phyloP scores from a whole-genome alignment of 1,140 invertebrate species.

The Asobara japonica region DNA sequence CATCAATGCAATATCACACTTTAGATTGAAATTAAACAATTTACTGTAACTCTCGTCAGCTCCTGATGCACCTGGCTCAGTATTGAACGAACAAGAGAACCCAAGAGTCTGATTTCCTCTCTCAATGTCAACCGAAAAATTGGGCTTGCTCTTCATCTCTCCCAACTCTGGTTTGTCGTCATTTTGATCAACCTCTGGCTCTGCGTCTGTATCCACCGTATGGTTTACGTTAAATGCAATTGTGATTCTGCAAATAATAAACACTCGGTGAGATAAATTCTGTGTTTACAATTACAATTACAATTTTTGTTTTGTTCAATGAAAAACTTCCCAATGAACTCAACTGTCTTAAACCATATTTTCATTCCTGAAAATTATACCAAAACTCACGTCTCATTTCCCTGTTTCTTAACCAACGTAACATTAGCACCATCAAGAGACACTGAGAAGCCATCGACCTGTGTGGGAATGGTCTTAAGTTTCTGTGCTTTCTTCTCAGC shows the following conservation, averaged over 20 bases:
- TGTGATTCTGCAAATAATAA: conserved; percentile 71
- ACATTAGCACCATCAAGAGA: conserved; percentile 82
- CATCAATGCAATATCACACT: too few relatives aligned
- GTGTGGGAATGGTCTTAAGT: conserved; percentile 76
- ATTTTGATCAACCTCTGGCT: conserved; percentile 72
- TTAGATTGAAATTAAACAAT: too few relatives aligned
- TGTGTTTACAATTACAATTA: too few relatives aligned
- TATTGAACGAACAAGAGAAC: conserved; percentile 84
- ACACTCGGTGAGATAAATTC: too few relatives aligned
- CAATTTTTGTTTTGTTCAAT: conserved; percentile 4
- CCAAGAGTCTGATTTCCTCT: conserved; percentile 79
- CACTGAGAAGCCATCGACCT: conserved; percentile 82
- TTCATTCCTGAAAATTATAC: not conserved
- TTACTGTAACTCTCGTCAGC: conserved; percentile 79
- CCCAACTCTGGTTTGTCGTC: conserved; percentile 77
- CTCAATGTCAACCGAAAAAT: conserved; percentile 84
- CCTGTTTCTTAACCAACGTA: conserved; percentile 76
- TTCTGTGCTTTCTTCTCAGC: conserved; percentile 86
- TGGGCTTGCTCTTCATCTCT: conserved; percentile 88
- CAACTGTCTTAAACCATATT: not conserved
- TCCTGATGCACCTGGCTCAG: conserved; percentile 69
- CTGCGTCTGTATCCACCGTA: conserved; percentile 82
- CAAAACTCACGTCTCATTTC: conserved; percentile 75
- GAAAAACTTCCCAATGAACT: not conserved
- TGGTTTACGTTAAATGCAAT: conserved; percentile 90